A percentile compares a stretch with the other conserved stretches of the same genome.
Conservation (phyloP, 2,888 invertebrate genomes). For the Tortrix viridana region DNA sequence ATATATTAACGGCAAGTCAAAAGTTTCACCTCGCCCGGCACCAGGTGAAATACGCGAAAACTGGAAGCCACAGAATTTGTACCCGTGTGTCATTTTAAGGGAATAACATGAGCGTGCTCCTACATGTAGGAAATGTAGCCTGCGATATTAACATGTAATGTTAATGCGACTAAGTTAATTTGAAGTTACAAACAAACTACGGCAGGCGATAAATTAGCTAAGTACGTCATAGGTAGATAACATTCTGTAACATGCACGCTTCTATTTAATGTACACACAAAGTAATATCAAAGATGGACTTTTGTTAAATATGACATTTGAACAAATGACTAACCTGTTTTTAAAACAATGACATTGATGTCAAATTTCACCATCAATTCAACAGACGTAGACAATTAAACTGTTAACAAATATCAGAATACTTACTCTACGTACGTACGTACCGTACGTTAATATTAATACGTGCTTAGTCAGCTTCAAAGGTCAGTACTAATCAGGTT, state of each 20-base stretch:
- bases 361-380: too few relatives aligned
- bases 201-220: conserved; percentile 23
- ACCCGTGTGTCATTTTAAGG: conserved; percentile 40
- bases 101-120: not conserved
- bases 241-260: conserved; percentile 16
- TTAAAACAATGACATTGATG: too few relatives aligned
- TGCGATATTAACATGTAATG: conserved; percentile 48
- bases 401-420: too few relatives aligned
- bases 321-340: conserved; percentile 4
- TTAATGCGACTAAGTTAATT: conserved; percentile 45
- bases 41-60: conserved; percentile 45
- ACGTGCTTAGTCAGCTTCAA: too few relatives aligned
- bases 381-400: too few relatives aligned
- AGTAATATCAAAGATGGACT: conserved; percentile 10
- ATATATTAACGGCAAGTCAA: conserved; percentile 54
- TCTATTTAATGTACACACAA: conserved; percentile 17
- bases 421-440: too few relatives aligned
- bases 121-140: not conserved
- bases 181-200: conserved; percentile 34
- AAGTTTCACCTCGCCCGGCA: conserved; percentile 50
- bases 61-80: conserved; percentile 45
- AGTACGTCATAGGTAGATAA: conserved; percentile 22
- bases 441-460: too few relatives aligned
- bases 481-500: not conserved
- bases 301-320: conserved; percentile 12